Percentiles rank a stretch among this genome's conserved stretches.
Conservation (phyloP, 1,140 invertebrate genomes). For the Diprion similis region DNA sequence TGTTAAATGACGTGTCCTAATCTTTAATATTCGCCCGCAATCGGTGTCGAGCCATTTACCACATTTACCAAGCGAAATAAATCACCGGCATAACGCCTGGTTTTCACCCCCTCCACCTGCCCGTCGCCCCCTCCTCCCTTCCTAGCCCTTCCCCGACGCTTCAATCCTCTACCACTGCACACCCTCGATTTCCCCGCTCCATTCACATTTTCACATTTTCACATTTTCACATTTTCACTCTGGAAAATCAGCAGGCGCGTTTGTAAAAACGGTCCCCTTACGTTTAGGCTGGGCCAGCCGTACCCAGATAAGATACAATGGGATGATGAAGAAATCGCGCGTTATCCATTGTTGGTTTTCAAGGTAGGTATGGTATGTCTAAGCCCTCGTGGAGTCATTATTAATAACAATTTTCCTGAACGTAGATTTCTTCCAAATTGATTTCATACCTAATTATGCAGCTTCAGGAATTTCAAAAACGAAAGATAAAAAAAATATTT, state of each 20-base stretch:
- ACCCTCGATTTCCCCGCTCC: neutral
- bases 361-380: too few species aligned
- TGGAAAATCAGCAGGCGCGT: neutral
- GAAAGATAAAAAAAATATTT: too few species aligned
- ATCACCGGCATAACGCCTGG: conserved; percentile 1
- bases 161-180: neutral
- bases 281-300: neutral
- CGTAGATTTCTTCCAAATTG: too few species aligned
- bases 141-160: too few species aligned
- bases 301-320: neutral
- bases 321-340: too few species aligned
- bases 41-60: conserved; percentile 6
- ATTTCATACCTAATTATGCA: too few species aligned
- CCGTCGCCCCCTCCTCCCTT: too few species aligned
- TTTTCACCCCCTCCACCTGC: neutral
- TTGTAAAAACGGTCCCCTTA: neutral
- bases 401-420: too few species aligned
- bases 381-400: too few species aligned
- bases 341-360: too few species aligned
- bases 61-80: conserved; percentile 7
- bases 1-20: conserved; percentile 7
- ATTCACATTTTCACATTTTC: neutral
- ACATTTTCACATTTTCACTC: neutral
- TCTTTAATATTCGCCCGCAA: conserved; percentile 5
- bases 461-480: too few species aligned